Evolutionary conservation across 2,888 invertebrate genomes (phyloP).

Genomic region (Archips xylosteana): DNA sequence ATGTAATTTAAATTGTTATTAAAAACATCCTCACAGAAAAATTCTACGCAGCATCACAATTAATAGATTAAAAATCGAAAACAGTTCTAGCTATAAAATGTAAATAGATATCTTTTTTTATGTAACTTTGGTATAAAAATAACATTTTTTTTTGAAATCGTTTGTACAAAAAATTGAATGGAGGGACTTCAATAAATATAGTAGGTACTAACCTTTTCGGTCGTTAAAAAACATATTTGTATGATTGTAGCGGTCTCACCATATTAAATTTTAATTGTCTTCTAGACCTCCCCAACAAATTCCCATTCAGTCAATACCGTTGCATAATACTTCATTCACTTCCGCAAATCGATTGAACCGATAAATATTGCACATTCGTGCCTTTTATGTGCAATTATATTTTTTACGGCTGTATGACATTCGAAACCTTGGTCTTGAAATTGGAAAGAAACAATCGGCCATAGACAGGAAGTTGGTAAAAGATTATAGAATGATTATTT

Average conservation of each 20-base stretch:
- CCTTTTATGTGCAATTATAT: conserved; percentile 36
- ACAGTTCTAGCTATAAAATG: neutral
- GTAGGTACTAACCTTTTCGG: too few species aligned
- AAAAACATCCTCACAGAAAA: too few species aligned
- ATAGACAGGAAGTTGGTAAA: conserved; percentile 40
- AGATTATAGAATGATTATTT: conserved; percentile 40
- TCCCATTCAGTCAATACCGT: conserved; percentile 19
- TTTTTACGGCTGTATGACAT: conserved; percentile 35
- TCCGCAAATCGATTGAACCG: conserved; percentile 25
- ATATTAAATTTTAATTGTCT: conserved; percentile 7
- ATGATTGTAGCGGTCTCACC: neutral
- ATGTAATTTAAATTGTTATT: too few species aligned
- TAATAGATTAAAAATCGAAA: too few species aligned
- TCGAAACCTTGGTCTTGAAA: conserved; percentile 41
- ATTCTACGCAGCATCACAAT: too few species aligned
- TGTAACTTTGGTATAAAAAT: too few species aligned
- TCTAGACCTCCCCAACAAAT: neutral
- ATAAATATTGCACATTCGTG: conserved; percentile 41
- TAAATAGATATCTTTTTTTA: too few species aligned
- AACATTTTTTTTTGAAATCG: too few species aligned
- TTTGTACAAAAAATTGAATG: too few species aligned
- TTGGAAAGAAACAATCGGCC: conserved; percentile 39
- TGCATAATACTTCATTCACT: conserved; percentile 20
- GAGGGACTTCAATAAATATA: too few species aligned
- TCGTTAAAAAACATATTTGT: neutral